A percentile compares a stretch with the other conserved stretches of the same genome.
phyloP scores from a whole-genome alignment of 2,888 invertebrate species.

The Pterostichus niger region DNA sequence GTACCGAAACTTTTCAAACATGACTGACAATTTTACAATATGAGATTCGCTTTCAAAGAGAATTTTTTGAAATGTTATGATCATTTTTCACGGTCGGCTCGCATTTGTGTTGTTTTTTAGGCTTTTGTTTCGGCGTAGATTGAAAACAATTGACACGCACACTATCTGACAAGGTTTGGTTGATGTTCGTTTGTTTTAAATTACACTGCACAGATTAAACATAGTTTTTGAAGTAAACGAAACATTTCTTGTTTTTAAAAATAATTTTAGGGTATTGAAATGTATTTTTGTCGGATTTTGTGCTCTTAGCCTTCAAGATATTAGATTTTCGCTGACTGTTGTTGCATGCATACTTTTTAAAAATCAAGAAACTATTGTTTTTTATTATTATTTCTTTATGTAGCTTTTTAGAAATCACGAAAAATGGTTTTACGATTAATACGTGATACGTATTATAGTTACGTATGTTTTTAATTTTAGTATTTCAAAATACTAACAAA shows the following conservation, averaged over 20 bases:
- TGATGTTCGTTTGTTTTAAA: conserved; percentile 5
- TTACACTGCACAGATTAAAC: conserved; percentile 18
- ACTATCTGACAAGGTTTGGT: conserved; percentile 49
- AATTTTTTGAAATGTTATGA: conserved; percentile 66
- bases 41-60: conserved; percentile 59
- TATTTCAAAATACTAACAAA: conserved; percentile 9
- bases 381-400: conserved; percentile 4
- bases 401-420: conserved; percentile 50
- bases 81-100: conserved; percentile 60
- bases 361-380: conserved; percentile 19
- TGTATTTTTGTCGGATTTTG: conserved; percentile 48
- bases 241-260: conserved; percentile 13
- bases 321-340: conserved; percentile 61
- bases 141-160: conserved; percentile 46
- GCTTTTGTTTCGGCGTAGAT: background rate
- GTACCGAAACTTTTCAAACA: conserved; percentile 46
- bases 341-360: conserved; percentile 64
- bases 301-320: conserved; percentile 49
- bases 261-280: conserved; percentile 1
- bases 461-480: conserved; percentile 41
- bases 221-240: background rate
- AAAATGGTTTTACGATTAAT: conserved; percentile 52
- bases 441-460: conserved; percentile 7
- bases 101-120: conserved; percentile 17
- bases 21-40: conserved; percentile 67